A percentile compares a stretch with the other conserved stretches of the same genome.
phyloP scores from a whole-genome alignment of 92 coral and sea anemone genomes.

The Bergia sp. region DNA sequence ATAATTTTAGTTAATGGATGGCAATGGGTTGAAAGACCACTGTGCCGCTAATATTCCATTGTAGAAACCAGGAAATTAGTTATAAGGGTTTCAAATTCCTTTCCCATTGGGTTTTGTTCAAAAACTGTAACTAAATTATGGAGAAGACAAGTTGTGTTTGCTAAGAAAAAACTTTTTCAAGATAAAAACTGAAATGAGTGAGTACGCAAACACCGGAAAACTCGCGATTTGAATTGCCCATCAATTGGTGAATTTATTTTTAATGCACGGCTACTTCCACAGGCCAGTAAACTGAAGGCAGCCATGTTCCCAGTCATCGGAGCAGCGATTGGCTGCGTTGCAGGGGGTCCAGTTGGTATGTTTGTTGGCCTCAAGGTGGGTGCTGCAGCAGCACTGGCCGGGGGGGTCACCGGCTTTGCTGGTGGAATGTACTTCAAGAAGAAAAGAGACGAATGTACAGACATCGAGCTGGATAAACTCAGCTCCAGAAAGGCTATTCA shows the following conservation, averaged over 20 bases:
- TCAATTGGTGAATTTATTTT: too few species aligned
- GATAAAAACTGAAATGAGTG: too few species aligned
- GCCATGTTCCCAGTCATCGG: conserved; percentile 84
- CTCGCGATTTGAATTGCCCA: background rate
- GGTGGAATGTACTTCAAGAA: conserved; percentile 83
- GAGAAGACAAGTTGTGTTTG: too few species aligned
- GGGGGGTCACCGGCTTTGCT: conserved; percentile 87
- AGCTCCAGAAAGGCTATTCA: conserved; percentile 63
- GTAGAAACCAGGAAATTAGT: too few species aligned
- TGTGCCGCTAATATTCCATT: too few species aligned
- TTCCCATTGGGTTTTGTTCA: too few species aligned
- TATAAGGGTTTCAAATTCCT: too few species aligned
- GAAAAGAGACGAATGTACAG: conserved; percentile 74
- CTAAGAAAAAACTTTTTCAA: too few species aligned
- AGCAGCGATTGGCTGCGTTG: conserved; percentile 88
- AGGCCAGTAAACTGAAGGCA: conserved; percentile 93
- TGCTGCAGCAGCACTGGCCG: conserved; percentile 88
- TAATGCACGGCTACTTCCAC: background rate
- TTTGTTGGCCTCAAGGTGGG: conserved; percentile 92
- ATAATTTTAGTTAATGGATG: too few species aligned
- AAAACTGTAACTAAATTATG: too few species aligned
- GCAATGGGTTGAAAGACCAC: too few species aligned
- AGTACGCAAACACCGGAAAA: too few species aligned
- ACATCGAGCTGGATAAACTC: conserved; percentile 87
- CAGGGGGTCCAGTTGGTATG: conserved; percentile 94